Base-by-base conservation (phyloP, 2,888 invertebrate genomes). In the Troides helena region DNA sequence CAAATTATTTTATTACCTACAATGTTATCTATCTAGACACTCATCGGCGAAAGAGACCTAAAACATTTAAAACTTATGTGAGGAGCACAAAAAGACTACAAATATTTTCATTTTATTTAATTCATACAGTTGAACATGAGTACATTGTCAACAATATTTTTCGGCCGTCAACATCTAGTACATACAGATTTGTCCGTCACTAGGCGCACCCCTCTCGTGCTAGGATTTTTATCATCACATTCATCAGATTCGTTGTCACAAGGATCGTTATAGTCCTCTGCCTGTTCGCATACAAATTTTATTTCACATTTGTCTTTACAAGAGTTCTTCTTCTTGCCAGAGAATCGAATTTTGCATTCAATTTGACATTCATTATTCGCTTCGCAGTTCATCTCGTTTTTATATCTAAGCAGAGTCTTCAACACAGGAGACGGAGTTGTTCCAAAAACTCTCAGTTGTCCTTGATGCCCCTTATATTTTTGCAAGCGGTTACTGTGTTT, bases 321-420 rank as follows among this genome's bases (percentile, higher is more conserved):
- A 18, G 5, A n/a, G 5, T 53, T 23, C 12, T 50, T 58, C 10
- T 63, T 53, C 5, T 59, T 50, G 1, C 66, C 70, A 0, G 21
- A n/a, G 23, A 62, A 50, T 17, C 39, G 18, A 2, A 62, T 30
- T 8, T 59, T 46, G 21, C 70, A 70, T 59, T 70, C 50, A 7
- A 62, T 50, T 10, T 62, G 62, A n/a, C 70, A 70, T 53, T 62
- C 50, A 17, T 56, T 17, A 21, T 62, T 66, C 3, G 70, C 70
- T 58, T 70, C 59, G n/a, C 70, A 70, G 43, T 69, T 69, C 18
- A 69, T 61, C 36, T 67, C 66, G 30, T 66, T 70, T 60, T 67
- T 69, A 25, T 53, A 62, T 25, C 66, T 62, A 4, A 70, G 58
- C 6, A 70, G 53, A 18, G 56, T 65, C 57, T 67, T 70, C 14